Conservation (phyloP, 2,888 invertebrate genomes). For the Chesias legatella region DNA sequence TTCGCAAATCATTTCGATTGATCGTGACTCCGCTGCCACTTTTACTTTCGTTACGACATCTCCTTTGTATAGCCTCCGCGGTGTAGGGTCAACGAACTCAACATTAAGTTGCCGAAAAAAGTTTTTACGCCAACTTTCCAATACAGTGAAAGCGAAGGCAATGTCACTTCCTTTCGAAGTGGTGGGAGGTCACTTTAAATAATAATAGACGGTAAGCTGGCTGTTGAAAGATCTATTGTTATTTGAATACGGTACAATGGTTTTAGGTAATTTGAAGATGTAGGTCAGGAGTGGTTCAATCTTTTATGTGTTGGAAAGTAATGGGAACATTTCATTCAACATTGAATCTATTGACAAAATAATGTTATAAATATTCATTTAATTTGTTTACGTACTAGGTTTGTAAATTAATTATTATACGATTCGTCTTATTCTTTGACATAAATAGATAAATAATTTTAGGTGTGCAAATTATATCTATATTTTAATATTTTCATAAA, state of each 20-base stretch:
- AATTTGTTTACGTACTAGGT: no score
- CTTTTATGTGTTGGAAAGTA: neutral
- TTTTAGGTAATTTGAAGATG: constrained; percentile 22
- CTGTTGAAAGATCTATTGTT: constrained; percentile 55
- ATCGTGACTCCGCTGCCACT: constrained; percentile 60
- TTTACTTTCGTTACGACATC: constrained; percentile 73
- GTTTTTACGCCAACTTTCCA: constrained; percentile 80
- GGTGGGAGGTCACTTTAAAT: constrained; percentile 69
- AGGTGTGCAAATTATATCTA: no score
- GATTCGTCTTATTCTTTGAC: no score
- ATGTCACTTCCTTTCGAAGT: constrained; percentile 78
- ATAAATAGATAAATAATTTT: no score
- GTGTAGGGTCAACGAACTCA: constrained; percentile 71
- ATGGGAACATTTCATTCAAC: neutral
- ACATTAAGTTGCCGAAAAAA: constrained; percentile 76
- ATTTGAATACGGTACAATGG: constrained; percentile 37
- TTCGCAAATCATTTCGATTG: constrained; percentile 71
- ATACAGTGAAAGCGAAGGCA: constrained; percentile 79
- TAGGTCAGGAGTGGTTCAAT: neutral
- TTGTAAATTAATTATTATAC: no score
- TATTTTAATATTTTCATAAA: no score
- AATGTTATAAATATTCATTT: no score
- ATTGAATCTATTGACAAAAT: no score
- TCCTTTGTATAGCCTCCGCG: constrained; percentile 66
- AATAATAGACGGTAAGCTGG: constrained; percentile 53